phyloP scores from a whole-genome alignment of 1,140 invertebrate genomes.

The Cherax destructor region DNA sequence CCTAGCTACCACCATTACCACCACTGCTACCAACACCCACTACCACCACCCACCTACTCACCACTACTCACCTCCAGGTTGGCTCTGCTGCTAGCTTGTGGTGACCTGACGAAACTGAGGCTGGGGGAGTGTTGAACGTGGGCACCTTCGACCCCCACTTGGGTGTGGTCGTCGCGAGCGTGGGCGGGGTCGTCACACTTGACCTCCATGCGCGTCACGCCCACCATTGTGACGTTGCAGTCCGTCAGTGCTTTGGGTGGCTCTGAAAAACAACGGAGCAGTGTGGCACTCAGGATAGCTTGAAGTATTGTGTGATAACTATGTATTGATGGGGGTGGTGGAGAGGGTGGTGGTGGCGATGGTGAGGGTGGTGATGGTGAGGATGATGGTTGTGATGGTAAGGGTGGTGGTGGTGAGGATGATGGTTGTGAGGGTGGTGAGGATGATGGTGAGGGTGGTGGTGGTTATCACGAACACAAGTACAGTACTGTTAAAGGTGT shows the following conservation, averaged over 20 bases:
- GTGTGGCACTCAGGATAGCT: neutral
- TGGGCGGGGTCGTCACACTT: slow-evolving; percentile 50
- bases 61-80: slow-evolving; percentile 41
- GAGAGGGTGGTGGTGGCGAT: too few relatives aligned
- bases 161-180: neutral
- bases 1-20: too few relatives aligned
- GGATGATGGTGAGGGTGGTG: too few relatives aligned
- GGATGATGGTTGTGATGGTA: too few relatives aligned
- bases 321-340: neutral
- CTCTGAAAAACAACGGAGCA: slow-evolving; percentile 4
- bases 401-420: too few relatives aligned
- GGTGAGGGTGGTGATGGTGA: too few relatives aligned
- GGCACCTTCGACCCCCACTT: neutral
- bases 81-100: slow-evolving; percentile 20
- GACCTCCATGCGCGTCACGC: slow-evolving; percentile 39
- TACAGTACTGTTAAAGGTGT: too few relatives aligned
- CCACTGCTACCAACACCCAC: neutral
- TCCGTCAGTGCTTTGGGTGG: slow-evolving; percentile 32
- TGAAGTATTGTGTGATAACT: neutral
- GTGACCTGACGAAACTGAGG: slow-evolving; percentile 58
- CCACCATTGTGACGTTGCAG: slow-evolving; percentile 42
- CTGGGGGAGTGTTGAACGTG: slow-evolving; percentile 34
- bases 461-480: too few relatives aligned
- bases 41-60: neutral
- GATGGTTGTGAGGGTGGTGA: too few relatives aligned